Percentiles rank a stretch among this genome's conserved stretches.
phyloP scores from a whole-genome alignment of 2,113 vertebrate genomes.

The Mormyrus iriodes region DNA sequence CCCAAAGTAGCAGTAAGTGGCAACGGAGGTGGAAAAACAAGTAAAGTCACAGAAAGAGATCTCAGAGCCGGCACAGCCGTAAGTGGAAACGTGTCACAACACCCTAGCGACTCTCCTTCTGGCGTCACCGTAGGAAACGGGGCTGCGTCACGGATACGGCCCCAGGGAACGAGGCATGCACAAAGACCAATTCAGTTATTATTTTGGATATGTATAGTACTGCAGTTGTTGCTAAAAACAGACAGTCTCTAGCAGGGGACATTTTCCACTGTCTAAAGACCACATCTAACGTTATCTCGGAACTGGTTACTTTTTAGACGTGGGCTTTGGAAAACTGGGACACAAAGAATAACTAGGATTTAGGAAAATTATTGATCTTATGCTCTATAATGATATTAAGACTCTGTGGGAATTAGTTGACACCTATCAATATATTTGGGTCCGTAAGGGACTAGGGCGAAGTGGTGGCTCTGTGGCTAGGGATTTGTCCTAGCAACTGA shows the following conservation, averaged over 20 bases:
- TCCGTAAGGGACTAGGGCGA: no score
- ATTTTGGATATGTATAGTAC: not conserved
- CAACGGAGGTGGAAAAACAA: constrained; percentile 52
- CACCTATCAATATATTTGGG: not conserved
- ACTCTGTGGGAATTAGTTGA: not conserved
- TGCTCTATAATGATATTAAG: not conserved
- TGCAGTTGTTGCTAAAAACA: not conserved
- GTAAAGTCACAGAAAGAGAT: constrained; percentile 27
- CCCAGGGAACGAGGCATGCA: no score
- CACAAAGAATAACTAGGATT: not conserved
- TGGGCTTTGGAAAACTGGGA: not conserved
- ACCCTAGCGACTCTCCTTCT: constrained; percentile 39
- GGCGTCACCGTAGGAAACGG: constrained; percentile 6
- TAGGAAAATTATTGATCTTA: not conserved
- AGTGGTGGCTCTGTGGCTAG: no score
- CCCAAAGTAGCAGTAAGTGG: constrained; percentile 45
- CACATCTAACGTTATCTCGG: not conserved
- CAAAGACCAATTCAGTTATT: not conserved
- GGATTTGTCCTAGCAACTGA: no score
- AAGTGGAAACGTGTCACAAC: constrained; percentile 47
- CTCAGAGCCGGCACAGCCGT: constrained; percentile 44
- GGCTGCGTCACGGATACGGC: not conserved
- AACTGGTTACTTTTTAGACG: not conserved
- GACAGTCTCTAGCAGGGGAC: not conserved
- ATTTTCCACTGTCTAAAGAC: not conserved